Conservation (phyloP, 2,797 vertebrate genomes). For the Notoglanidium macrostoma region DNA sequence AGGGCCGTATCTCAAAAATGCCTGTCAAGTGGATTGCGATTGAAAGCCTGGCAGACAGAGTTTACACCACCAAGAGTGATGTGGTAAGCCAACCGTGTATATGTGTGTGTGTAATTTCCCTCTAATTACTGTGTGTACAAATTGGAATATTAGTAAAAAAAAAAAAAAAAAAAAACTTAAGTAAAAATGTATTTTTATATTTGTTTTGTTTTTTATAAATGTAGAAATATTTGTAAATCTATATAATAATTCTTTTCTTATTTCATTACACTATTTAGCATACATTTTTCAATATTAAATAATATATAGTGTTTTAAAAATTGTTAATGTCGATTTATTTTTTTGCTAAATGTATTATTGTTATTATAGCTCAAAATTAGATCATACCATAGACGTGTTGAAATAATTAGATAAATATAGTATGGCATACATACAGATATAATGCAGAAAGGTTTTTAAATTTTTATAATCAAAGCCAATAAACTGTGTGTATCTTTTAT, state of each 20-base stretch:
- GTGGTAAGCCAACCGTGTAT: conserved; percentile 74
- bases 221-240: neutral
- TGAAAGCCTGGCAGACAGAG: conserved; percentile 88
- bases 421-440: neutral
- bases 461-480: neutral
- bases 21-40: conserved; percentile 96
- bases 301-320: neutral
- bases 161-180: neutral
- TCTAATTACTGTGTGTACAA: neutral
- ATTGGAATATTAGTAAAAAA: neutral
- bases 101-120: neutral
- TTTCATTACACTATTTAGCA: neutral
- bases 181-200: neutral
- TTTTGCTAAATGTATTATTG: neutral
- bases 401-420: neutral
- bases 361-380: neutral
- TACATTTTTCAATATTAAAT: neutral
- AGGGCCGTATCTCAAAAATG: conserved; percentile 93
- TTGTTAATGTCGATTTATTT: neutral
- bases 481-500: conserved; percentile 7
- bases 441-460: neutral
- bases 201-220: neutral
- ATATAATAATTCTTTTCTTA: neutral
- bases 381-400: neutral
- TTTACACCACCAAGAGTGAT: conserved; percentile 92